Conservation (phyloP, 2,888 invertebrate genomes). For the Scrobipalpa costella region DNA sequence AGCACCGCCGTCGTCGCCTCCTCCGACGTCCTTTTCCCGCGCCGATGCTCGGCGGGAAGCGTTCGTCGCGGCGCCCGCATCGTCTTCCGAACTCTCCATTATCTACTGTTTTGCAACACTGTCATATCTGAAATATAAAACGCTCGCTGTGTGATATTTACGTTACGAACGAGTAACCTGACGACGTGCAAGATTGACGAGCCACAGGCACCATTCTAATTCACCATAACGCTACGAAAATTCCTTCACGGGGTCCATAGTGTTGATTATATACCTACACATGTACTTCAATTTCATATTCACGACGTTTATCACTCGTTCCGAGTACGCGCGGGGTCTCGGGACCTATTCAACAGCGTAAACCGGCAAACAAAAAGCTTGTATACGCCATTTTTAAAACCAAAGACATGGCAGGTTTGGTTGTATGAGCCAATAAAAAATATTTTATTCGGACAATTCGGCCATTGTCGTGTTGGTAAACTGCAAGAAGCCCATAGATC, state of each 20-base stretch:
- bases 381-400: conserved; percentile 84
- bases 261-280: conserved; percentile 78
- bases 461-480: conserved; percentile 82
- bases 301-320: conserved; percentile 71
- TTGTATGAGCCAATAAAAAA: conserved; percentile 80
- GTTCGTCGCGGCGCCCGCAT: conserved; percentile 78
- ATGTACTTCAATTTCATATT: conserved; percentile 81
- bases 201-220: conserved; percentile 81
- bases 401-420: conserved; percentile 81
- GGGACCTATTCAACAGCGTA: conserved; percentile 77
- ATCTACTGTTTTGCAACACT: conserved; percentile 79
- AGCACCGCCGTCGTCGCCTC: conserved; percentile 69
- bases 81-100: conserved; percentile 81
- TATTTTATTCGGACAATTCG: conserved; percentile 78
- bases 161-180: conserved; percentile 77
- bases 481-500: conserved; percentile 80
- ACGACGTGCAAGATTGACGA: conserved; percentile 80
- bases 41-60: conserved; percentile 79
- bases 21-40: conserved; percentile 77
- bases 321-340: conserved; percentile 66
- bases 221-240: conserved; percentile 79
- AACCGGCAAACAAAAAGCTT: conserved; percentile 83
- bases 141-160: conserved; percentile 76
- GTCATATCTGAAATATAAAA: conserved; percentile 80
- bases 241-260: conserved; percentile 75